These are phyloP conservation scores for Chaunax sp. DNA, from an alignment of 2,797 vertebrate genomes.

Conservation along the genomic window DNA sequence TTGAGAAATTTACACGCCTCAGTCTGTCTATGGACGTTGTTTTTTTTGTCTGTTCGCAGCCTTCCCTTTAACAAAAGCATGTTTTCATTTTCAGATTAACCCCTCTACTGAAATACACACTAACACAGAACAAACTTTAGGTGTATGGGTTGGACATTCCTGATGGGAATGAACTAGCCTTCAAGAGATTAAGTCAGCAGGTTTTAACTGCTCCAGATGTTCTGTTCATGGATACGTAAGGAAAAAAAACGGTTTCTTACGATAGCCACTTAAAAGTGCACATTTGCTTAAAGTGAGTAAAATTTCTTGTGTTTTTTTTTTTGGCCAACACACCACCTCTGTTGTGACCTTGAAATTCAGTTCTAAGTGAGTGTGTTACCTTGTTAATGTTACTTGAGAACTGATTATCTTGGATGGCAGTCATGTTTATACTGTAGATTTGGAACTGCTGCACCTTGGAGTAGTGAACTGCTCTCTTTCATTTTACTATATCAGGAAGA, in stretches of 20 bases:
- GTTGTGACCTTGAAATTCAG: constrained; percentile 71
- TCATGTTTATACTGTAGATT: constrained; percentile 83
- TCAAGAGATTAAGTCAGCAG: constrained; percentile 67
- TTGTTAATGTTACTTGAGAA: constrained; percentile 68
- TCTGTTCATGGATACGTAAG: constrained; percentile 33
- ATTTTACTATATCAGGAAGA: constrained; percentile 73
- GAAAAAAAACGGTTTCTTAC: constrained; percentile 39
- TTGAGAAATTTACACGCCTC: constrained; percentile 39
- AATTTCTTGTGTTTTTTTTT: constrained; percentile 69
- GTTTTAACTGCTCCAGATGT: constrained; percentile 74
- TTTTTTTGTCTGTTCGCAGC: constrained; percentile 25
- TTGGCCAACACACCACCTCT: constrained; percentile 48
- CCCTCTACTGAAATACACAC: constrained; percentile 32
- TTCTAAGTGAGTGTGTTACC: constrained; percentile 64
- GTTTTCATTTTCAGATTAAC: constrained; percentile 57
- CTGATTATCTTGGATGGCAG: constrained; percentile 80
- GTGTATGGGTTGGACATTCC: constrained; percentile 50
- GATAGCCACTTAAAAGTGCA: constrained; percentile 40
- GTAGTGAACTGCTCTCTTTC: constrained; percentile 71
- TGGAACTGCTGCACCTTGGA: constrained; percentile 77
- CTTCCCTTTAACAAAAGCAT: constrained; percentile 78
- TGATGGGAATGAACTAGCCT: constrained; percentile 61
- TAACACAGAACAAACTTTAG: constrained; percentile 43
- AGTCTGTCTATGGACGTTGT: constrained; percentile 27
- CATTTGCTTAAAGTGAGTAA: constrained; percentile 55